Percentiles rank a stretch among this genome's conserved stretches.
Evolutionary conservation across 2,113 vertebrate genomes (phyloP).

Genomic region (Bubo bubo): DNA sequence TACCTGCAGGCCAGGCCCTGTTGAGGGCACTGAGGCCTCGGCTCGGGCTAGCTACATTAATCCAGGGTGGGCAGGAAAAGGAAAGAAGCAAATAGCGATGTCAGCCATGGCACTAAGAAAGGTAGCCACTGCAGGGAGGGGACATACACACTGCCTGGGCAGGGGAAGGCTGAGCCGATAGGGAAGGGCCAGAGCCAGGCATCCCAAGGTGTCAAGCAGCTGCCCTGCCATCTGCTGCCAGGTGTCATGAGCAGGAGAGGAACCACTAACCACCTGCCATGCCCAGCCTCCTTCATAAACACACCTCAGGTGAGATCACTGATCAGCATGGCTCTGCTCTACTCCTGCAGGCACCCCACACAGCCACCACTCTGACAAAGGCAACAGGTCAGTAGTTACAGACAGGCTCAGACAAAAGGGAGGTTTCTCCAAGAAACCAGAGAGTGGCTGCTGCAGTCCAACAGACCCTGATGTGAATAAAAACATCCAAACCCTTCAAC

Average conservation of each 20-base stretch:
- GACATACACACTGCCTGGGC: accelerated
- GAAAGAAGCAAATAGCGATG: accelerated
- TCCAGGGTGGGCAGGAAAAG: background rate
- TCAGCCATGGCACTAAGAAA: background rate
- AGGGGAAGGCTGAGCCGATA: accelerated
- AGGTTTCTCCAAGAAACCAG: background rate
- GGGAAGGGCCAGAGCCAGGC: background rate
- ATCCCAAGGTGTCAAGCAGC: background rate
- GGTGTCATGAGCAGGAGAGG: background rate
- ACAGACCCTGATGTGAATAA: background rate
- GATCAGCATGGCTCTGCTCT: background rate
- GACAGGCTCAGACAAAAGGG: background rate
- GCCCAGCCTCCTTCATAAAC: slow-evolving; percentile 6
- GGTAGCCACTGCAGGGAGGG: background rate
- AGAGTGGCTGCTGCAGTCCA: background rate
- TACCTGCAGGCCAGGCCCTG: accelerated
- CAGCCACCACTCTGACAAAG: background rate
- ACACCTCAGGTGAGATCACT: background rate
- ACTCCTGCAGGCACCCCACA: background rate
- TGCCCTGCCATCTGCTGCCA: background rate
- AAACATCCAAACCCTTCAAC: background rate
- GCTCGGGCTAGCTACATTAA: background rate
- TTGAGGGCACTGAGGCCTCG: accelerated
- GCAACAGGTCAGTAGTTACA: background rate
- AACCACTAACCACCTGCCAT: background rate